These are phyloP conservation scores for Chymomyza caudatula DNA, from an alignment of 2,888 invertebrate genomes.

Conservation along the genomic window DNA sequence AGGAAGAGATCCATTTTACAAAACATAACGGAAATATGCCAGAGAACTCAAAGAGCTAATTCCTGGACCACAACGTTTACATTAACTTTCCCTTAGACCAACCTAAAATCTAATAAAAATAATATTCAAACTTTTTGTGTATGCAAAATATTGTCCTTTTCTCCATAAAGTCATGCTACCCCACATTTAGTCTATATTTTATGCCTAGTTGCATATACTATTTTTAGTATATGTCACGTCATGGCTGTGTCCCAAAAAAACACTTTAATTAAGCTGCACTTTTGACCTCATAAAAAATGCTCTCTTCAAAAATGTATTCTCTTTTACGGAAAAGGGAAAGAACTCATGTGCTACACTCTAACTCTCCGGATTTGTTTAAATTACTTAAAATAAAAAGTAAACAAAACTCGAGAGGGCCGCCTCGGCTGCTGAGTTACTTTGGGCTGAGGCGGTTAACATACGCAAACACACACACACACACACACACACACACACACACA, in stretches of 20 bases:
- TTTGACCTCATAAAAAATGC: slow-evolving; percentile 42
- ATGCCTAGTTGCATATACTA: not conserved
- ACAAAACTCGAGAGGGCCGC: slow-evolving; percentile 38
- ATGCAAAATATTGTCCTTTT: not conserved
- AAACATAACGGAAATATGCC: too few species aligned
- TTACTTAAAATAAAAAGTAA: slow-evolving; percentile 55
- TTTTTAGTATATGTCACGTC: not conserved
- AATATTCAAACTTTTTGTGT: too few species aligned
- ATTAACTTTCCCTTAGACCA: too few species aligned
- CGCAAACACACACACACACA: too few species aligned
- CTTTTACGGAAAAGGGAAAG: slow-evolving; percentile 1
- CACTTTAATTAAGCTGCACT: slow-evolving; percentile 55
- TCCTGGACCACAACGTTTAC: too few species aligned
- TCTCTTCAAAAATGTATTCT: slow-evolving; percentile 19
- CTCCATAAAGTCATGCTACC: not conserved
- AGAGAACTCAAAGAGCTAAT: too few species aligned
- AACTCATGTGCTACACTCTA: not conserved
- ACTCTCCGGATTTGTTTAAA: slow-evolving; percentile 53
- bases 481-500: too few species aligned
- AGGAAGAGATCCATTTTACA: too few species aligned
- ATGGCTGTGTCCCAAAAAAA: slow-evolving; percentile 7
- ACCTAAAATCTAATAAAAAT: too few species aligned
- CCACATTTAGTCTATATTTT: not conserved
- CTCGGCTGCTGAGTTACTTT: too few species aligned
- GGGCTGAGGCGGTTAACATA: not conserved